Evolutionary conservation across 2,888 invertebrate genomes (phyloP), one percentile per base, ranked within the genome.

Genomic region (Ormyrus pomaceus): DNA sequence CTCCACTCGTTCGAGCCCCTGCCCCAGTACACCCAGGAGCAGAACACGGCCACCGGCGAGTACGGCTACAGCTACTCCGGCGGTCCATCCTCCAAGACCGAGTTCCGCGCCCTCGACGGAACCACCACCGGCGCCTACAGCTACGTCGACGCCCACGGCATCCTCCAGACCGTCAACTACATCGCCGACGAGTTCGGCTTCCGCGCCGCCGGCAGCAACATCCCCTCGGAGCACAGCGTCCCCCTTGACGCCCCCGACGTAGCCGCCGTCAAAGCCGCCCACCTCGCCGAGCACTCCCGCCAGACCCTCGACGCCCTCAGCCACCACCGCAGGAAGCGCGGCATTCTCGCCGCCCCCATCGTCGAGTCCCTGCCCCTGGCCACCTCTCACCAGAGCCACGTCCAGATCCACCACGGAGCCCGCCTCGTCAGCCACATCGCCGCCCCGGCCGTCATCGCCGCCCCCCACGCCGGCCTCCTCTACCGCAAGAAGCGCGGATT

Each of bases 71-170:
- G 94, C 48, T 94, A 94, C 88, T 90, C 93, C 8, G 94, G 93
- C 83, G 94, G 94, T 72, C 92, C 93, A 71, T 93, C 94, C 84
- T 92, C 94, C 83, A 94, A 94, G 87, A 92, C 93, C 51, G 95
- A 95, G 89, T 91, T 92, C 0, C 92, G 93, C 81, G 91, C 92
- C 7, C 91, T 92, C 79, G 93, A 94, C 86, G 94, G 94, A 13
- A 92, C 93, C 11, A 94, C 93, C 5, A 92, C 92, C 82, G 94
- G 94, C 66, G 93, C 93, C 62, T 95, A 95, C 87, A 94, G 94
- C 62, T 95, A 95, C 87, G 92, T 95, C 78, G 95, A 95, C 87
- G 94, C 93, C 34, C 92, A 94, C 87, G 94, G 94, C 5, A 90
- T 93, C 77, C 88, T 94, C 11, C 94, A 94, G 87, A 93, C 93